Base-by-base conservation (phyloP, 2,113 vertebrate species). In the Cryptotis parvus region DNA sequence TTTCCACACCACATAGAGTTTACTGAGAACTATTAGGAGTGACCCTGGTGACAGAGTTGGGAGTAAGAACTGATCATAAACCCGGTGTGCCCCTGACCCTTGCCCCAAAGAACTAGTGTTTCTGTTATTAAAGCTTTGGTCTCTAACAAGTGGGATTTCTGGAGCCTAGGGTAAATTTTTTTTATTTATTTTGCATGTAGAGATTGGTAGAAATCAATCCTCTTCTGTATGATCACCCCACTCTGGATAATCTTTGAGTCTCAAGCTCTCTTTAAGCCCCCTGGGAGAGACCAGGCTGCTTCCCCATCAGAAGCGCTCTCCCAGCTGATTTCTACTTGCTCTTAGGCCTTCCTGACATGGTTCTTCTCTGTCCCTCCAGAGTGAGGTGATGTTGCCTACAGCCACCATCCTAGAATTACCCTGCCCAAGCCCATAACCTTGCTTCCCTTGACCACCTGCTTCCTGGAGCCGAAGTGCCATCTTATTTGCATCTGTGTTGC, bases 161-260 rank as follows among this genome's bases (percentile, higher is more conserved):
- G 33, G 65, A 26, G 43, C 33, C 41, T 5, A 35, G 6, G n/a
- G 18, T 90, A 55, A 81, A 41, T 87, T 70, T 75, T n/a, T n/a
- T n/a, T 9, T 33, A 26, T 86, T 88, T 76, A 45, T 66, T 92
- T 87, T n/a, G 22, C 86, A 83, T 15, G 31, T n/a, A 33, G 68
- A 87, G 37, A 39, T 72, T n/a, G 18, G 35, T 1, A 80, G 33
- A 63, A 76, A 43, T 70, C n/a, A 84, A 33, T 87, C 37, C 35
- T 72, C 29, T 63, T n/a, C n/a, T n/a, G n/a, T n/a, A n/a, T n/a
- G n/a, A n/a, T n/a, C n/a, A n/a, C n/a, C n/a, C n/a, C n/a, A n/a
- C n/a, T n/a, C n/a, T n/a, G n/a, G n/a, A n/a, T n/a, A n/a, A n/a
- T n/a, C n/a, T n/a, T n/a, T n/a, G n/a, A n/a, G n/a, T n/a, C n/a